Conservation (phyloP, 2,797 vertebrate genomes). For the Valencia hispanica region DNA sequence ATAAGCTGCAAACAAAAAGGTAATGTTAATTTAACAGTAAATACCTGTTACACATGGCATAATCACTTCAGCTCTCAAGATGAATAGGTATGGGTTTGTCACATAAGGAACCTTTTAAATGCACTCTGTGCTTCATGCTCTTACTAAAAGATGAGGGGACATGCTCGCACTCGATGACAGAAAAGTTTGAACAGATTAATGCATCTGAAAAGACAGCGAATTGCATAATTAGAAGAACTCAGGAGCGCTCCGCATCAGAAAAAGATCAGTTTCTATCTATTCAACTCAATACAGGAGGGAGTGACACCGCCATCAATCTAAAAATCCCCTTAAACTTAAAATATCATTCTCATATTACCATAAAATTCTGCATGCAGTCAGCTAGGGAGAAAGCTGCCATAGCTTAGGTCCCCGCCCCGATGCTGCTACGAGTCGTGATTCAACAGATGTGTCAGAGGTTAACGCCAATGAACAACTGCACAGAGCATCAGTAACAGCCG, state of each 20-base stretch:
- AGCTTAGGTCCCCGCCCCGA: conserved; percentile 4
- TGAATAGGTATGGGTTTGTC: not conserved
- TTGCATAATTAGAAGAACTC: not conserved
- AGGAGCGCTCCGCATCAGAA: not conserved
- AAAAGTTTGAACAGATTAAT: not conserved
- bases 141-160: not conserved
- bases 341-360: not conserved
- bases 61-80: not conserved
- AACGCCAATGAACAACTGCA: conserved; percentile 27
- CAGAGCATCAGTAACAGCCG: conserved; percentile 5
- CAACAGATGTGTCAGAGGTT: conserved; percentile 8
- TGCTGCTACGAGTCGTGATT: conserved; percentile 1
- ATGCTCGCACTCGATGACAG: not conserved
- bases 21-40: not conserved
- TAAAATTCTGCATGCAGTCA: conserved; percentile 18
- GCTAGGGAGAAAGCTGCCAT: conserved; percentile 16
- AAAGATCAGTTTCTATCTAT: not conserved
- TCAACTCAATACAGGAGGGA: not conserved
- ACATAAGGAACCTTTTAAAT: too few species aligned
- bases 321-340: not conserved
- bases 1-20: not conserved
- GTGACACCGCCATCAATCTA: not conserved
- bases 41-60: not conserved
- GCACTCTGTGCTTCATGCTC: not conserved
- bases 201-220: not conserved